Evolutionary conservation across 2,888 invertebrate species (phyloP), one percentile per base, ranked within the genome.

Genomic region (Tiliacea aurago): DNA sequence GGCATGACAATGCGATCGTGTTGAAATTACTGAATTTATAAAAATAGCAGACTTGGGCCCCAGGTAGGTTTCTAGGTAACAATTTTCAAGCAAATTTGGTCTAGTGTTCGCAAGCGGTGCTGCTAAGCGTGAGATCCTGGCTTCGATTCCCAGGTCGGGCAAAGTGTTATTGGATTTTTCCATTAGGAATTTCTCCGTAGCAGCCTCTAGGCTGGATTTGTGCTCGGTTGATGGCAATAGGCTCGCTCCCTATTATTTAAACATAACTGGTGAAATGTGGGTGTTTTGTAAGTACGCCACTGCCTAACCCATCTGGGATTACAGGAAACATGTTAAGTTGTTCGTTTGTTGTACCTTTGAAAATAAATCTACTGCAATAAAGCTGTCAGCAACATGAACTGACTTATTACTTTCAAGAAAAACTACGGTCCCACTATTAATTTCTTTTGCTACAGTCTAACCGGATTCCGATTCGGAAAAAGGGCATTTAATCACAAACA

Each of bases 401-500:
- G 28, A 69, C 33, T 13, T 77, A 53, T 28, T 7, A 45, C 11
- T 23, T n/a, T 28, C 11, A 56, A 73, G 65, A 79, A 79, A 51
- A 77, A 63, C 63, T 47, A 66, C 41, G 23, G 23, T 41, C 51
- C 51, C 15, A 62, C 41, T 61, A 28, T 55, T 41, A 64, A 73
- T 80, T 55, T 68, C 10, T 68, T 74, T 73, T n/a, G 18, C 58
- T 13, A 56, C 41, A 59, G 33, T 47, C 41, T 59, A 45, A 56
- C 66, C n/a, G 47, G 70, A 79, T 83, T 74, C 70, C 62, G 33
- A 59, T 51, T 73, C 51, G 47, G 70, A 73, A 77, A 85, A 84
- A 82, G 80, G 70, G 73, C 79, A 75, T 84, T 80, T 82, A 84
- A 80, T 86, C 70, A 83, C 63, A 79, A 88, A 84, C 84, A 88